These are phyloP conservation scores for Alexandromys fortis DNA, from an alignment of 2,113 vertebrate genomes.

Conservation along the genomic window DNA sequence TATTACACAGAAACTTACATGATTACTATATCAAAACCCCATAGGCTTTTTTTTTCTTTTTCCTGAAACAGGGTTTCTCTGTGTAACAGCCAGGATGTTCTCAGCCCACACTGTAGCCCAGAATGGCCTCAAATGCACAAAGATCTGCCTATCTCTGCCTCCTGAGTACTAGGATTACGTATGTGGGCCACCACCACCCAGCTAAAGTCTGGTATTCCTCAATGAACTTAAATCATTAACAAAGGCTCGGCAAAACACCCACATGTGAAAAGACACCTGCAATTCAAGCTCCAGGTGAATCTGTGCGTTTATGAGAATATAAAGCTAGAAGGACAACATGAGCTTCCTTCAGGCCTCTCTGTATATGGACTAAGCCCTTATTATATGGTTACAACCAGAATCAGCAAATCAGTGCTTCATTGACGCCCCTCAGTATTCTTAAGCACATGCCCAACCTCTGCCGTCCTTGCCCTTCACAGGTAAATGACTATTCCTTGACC, in stretches of 20 bases:
- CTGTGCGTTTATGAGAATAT: background rate
- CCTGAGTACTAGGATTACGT: background rate
- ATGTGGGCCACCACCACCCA: background rate
- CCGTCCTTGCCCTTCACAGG: background rate
- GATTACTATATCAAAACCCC: constrained; percentile 45
- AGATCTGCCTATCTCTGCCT: background rate
- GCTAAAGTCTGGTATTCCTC: background rate
- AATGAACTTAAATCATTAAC: constrained; percentile 44
- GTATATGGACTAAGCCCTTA: background rate
- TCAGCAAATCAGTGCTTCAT: background rate
- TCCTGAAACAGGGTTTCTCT: background rate
- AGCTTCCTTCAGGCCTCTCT: background rate
- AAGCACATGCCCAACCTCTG: accelerated
- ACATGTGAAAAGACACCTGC: background rate
- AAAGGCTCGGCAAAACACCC: constrained; percentile 9
- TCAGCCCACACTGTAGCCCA: background rate
- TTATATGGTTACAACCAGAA: background rate
- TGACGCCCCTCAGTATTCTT: background rate
- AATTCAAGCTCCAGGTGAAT: background rate
- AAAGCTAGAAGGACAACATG: background rate
- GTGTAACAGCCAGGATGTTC: background rate
- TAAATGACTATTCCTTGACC: background rate
- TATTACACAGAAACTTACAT: background rate
- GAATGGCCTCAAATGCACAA: background rate
- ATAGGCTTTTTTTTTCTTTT: background rate